Conservation (phyloP, 1,140 invertebrate genomes). For the Anoplophora glabripennis region DNA sequence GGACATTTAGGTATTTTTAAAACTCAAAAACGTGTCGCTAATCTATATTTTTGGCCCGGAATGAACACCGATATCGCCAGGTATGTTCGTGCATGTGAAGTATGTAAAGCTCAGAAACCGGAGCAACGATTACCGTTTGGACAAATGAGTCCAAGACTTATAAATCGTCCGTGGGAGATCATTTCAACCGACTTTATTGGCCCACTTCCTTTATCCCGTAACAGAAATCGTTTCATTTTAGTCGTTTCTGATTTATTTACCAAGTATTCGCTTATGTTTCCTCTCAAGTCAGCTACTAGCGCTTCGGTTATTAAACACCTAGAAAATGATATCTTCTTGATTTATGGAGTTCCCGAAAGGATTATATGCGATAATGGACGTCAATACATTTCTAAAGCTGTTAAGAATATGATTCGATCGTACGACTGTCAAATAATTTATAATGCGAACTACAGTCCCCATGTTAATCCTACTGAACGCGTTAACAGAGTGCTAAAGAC, state of each 20-base stretch:
- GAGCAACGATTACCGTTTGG: conserved; percentile 2
- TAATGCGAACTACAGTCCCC: too few species aligned
- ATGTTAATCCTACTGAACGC: too few species aligned
- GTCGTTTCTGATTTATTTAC: conserved; percentile 36
- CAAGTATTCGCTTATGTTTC: conserved; percentile 15
- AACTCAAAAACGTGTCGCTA: conserved; percentile 20
- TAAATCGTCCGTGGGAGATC: conserved; percentile 9
- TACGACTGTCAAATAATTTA: too few species aligned
- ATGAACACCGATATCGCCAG: conserved; percentile 23
- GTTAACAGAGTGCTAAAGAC: too few species aligned
- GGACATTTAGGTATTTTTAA: conserved; percentile 31
- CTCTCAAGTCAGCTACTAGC: conserved; percentile 8
- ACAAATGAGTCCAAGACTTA: not conserved
- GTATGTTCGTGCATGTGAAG: conserved; percentile 22
- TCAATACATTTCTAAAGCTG: too few species aligned
- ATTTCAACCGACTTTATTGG: conserved; percentile 44
- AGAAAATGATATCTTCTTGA: too few species aligned
- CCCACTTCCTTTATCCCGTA: conserved; percentile 26
- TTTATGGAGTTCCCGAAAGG: too few species aligned
- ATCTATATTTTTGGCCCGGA: conserved; percentile 38
- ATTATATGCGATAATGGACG: too few species aligned
- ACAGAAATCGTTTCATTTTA: conserved; percentile 39
- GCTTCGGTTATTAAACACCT: not conserved
- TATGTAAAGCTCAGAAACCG: conserved; percentile 14
- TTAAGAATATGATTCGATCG: too few species aligned